These are phyloP conservation scores for Archivesica marissinica DNA, from an alignment of 1,140 invertebrate species.

Conservation along the genomic window DNA sequence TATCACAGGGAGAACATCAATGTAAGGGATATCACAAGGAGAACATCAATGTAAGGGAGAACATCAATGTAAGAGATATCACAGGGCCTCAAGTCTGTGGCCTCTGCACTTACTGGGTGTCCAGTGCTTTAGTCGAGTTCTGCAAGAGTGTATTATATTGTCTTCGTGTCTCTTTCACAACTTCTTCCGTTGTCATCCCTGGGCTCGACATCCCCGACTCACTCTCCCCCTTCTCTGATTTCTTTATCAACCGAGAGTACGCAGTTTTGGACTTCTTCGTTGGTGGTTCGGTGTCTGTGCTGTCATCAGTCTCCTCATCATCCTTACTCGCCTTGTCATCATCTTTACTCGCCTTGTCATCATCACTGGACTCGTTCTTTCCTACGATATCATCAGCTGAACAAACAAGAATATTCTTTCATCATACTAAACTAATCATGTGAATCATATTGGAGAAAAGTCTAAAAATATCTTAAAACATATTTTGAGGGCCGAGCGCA, in stretches of 20 bases:
- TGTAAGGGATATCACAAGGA: no score
- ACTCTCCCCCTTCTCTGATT: not conserved
- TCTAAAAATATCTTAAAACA: no score
- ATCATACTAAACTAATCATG: no score
- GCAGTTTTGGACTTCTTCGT: not conserved
- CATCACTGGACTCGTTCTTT: slow-evolving; percentile 53
- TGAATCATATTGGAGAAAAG: no score
- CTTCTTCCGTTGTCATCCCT: slow-evolving; percentile 33
- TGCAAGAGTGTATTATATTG: not conserved
- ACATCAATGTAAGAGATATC: no score
- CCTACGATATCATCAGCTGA: slow-evolving; percentile 53
- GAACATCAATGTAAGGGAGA: no score
- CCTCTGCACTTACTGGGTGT: no score
- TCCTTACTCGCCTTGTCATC: not conserved
- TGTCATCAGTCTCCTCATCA: not conserved
- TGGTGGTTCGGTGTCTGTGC: slow-evolving; percentile 5
- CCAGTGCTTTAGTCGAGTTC: no score
- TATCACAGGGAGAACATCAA: no score
- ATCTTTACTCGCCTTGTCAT: not conserved
- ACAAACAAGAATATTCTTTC: not conserved
- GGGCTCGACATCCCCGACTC: slow-evolving; percentile 30
- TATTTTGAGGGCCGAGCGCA: no score
- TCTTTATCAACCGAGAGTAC: not conserved
- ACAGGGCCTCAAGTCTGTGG: no score
- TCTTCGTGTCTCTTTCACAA: slow-evolving; percentile 19